These are phyloP conservation scores for Cochlearius cochlearius DNA, from an alignment of 2,113 vertebrate species.

Conservation along the genomic window DNA sequence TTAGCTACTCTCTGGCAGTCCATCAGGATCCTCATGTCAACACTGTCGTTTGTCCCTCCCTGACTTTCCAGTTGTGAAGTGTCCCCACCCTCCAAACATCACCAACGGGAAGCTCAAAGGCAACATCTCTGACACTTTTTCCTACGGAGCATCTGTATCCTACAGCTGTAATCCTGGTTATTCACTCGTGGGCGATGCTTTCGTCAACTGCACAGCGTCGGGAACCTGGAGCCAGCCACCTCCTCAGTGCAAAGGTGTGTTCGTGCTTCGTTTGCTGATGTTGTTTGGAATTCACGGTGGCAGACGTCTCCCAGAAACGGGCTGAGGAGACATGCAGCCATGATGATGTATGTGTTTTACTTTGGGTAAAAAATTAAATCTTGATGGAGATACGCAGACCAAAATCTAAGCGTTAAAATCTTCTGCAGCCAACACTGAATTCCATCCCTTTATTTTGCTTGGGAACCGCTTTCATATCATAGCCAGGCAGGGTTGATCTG, in stretches of 20 bases:
- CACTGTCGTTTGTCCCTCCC: background rate
- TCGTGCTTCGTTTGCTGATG: background rate
- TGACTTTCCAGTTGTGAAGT: background rate
- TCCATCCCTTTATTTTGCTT: background rate
- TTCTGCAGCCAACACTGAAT: background rate
- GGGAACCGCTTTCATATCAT: background rate
- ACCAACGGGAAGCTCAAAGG: constrained; percentile 36
- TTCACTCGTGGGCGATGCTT: constrained; percentile 18
- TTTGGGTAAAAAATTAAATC: background rate
- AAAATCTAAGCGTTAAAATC: background rate
- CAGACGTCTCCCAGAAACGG: background rate
- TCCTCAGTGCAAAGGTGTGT: constrained; percentile 11
- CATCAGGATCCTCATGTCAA: background rate
- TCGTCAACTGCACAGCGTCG: constrained; percentile 9
- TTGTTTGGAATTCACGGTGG: background rate
- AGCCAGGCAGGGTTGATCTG: background rate
- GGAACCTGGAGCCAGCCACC: constrained; percentile 62
- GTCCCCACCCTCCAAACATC: constrained; percentile 33
- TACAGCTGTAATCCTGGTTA: constrained; percentile 67
- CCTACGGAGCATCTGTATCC: constrained; percentile 24
- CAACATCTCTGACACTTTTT: background rate
- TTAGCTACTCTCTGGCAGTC: background rate
- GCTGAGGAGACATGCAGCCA: background rate
- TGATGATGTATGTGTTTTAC: background rate
- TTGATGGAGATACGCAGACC: no score